Conservation (phyloP, 2,888 invertebrate species). For the Panzeria rudis region DNA sequence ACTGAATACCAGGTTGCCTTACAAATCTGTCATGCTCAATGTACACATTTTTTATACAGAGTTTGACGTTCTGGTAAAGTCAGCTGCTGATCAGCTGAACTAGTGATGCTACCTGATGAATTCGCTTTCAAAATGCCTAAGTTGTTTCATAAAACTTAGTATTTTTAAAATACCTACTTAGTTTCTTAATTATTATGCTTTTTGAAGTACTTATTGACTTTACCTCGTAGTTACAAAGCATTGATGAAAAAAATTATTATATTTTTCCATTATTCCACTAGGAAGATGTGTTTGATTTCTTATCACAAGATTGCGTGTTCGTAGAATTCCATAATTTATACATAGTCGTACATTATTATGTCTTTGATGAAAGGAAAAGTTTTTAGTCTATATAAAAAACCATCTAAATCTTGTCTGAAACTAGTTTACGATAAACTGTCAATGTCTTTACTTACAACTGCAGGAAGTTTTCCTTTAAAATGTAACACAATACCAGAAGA, state of each 20-base stretch:
- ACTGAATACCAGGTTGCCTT: too few relatives aligned
- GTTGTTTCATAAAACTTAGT: too few relatives aligned
- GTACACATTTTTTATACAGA: too few relatives aligned
- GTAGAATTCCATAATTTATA: constrained; percentile 27
- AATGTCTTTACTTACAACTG: constrained; percentile 1
- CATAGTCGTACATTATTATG: neutral
- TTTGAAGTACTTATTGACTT: too few relatives aligned
- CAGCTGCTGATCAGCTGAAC: too few relatives aligned
- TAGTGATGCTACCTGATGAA: too few relatives aligned
- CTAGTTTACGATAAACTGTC: constrained; percentile 38
- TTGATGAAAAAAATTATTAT: neutral
- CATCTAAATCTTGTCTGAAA: constrained; percentile 29
- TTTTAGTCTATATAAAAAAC: neutral
- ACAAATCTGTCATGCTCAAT: too few relatives aligned
- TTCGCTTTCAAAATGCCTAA: too few relatives aligned
- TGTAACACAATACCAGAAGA: neutral
- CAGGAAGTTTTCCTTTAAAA: neutral
- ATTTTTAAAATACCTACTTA: too few relatives aligned
- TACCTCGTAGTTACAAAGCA: neutral
- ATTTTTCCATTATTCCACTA: neutral
- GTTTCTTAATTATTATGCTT: too few relatives aligned
- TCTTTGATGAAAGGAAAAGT: constrained; percentile 53
- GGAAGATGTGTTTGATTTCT: constrained; percentile 1
- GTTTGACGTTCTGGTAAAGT: too few relatives aligned
- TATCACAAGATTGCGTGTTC: constrained; percentile 46